Evolutionary conservation across 2,113 vertebrate genomes (phyloP), one percentile per base, ranked within the genome.

Genomic region (Passer montanus): DNA sequence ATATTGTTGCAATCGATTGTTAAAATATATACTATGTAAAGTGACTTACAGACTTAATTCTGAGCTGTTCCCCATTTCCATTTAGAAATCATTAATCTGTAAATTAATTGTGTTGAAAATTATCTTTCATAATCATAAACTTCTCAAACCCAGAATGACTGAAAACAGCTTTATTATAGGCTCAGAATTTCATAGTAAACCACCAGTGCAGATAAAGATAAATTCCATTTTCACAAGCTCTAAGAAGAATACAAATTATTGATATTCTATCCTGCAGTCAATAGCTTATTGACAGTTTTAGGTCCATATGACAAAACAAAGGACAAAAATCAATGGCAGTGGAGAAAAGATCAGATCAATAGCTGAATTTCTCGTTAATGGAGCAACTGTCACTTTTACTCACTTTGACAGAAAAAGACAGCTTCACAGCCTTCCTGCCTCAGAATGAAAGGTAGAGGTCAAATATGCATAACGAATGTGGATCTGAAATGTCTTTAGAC

Each of bases 401-500:
- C 93, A 97, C 87, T 97, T 95, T 97, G 92, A 95, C 78, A 93
- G 78, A 64, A 95, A 80, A 87, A 97, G 89, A 80, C 59, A 94
- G 64, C 49, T 55, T 79, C 79, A 50, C 78, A 19, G 46, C 46
- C 64, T 87, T 95, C 96, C 97, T 92, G 39, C 96, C 62, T 95
- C 64, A 76, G 79, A 96, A 94, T 56, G 59, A 95, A 89, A 50
- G 59, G 27, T 74, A 97, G 53, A 97, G 95, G 92, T 97, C 93
- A 97, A 95, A 67, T 62, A 97, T 92, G 93, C 87, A 87, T 93
- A 81, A 93, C 39, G 30, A 98, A 96, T 96, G 84, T 91, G 78
- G 97, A 97, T 93, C 87, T 90, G 50, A 15, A 92, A 85, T 94
- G 93, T 96, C 35, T 97, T 98, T 95, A 98, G 85, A 98, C 95